Evolutionary conservation across 2,113 vertebrate species (phyloP).

Genomic region (Nestor notabilis): DNA sequence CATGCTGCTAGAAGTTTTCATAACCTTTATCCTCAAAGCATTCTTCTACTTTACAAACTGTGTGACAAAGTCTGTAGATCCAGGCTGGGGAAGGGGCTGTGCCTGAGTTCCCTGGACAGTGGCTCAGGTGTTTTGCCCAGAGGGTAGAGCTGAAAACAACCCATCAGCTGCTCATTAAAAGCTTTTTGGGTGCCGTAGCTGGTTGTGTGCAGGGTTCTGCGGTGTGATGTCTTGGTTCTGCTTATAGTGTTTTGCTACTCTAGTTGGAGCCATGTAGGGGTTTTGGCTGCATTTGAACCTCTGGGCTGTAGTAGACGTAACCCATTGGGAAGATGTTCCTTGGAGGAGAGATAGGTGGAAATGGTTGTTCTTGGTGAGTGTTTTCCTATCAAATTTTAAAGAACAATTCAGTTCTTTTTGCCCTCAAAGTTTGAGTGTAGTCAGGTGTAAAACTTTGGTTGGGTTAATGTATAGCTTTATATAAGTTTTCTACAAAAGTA

Average conservation of each 20-base stretch:
- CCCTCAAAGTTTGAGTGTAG: background rate
- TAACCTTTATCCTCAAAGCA: background rate
- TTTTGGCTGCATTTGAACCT: background rate
- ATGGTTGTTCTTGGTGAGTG: background rate
- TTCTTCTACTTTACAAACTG: background rate
- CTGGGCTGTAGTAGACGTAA: background rate
- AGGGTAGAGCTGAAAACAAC: background rate
- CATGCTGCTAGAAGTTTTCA: background rate
- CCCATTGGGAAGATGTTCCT: background rate
- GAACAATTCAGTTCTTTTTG: background rate
- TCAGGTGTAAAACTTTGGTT: background rate
- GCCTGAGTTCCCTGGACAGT: background rate
- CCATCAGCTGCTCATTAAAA: background rate
- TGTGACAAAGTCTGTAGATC: background rate
- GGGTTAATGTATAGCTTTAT: background rate
- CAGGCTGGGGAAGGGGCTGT: background rate
- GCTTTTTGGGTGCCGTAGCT: accelerated
- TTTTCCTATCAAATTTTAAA: background rate
- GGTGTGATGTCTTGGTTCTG: background rate
- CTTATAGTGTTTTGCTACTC: background rate
- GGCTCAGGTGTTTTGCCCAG: background rate
- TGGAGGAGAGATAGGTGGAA: background rate
- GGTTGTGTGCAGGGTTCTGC: accelerated
- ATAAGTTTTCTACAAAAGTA: background rate
- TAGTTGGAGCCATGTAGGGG: accelerated